These are phyloP conservation scores for Pollenia labialis DNA, from an alignment of 2,888 invertebrate species.

Conservation along the genomic window DNA sequence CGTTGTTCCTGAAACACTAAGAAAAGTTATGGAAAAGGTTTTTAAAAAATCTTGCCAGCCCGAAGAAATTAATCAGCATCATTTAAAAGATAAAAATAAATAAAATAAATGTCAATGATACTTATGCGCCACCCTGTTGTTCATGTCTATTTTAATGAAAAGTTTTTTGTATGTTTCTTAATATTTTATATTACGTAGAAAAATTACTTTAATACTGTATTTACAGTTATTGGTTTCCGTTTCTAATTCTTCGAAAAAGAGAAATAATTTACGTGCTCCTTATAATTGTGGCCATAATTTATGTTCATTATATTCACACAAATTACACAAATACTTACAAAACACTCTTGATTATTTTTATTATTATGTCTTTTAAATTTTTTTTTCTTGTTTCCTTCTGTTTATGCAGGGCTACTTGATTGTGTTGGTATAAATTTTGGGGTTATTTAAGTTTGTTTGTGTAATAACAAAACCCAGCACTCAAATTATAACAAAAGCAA, in stretches of 20 bases:
- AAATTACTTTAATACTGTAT: slow-evolving; percentile 18
- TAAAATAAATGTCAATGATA: too few species aligned
- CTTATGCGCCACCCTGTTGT: too few species aligned
- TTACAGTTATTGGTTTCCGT: slow-evolving; percentile 6
- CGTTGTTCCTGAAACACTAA: too few species aligned
- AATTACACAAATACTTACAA: not conserved
- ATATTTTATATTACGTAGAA: not conserved
- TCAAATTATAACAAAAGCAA: not conserved
- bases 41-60: too few species aligned
- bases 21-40: too few species aligned
- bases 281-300: slow-evolving; percentile 54
- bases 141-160: too few species aligned
- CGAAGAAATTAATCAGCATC: too few species aligned
- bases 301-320: slow-evolving; percentile 7
- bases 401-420: not conserved
- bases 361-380: not conserved
- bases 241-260: not conserved
- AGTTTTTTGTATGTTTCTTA: too few species aligned
- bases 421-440: not conserved
- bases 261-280: slow-evolving; percentile 26
- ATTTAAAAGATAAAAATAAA: too few species aligned
- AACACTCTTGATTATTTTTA: not conserved
- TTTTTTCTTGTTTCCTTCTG: not conserved
- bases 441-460: slow-evolving; percentile 9
- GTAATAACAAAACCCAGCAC: not conserved